Evolutionary conservation across 2,888 invertebrate species (phyloP), one percentile per base, ranked within the genome.

Genomic region (Clunio marinus): DNA sequence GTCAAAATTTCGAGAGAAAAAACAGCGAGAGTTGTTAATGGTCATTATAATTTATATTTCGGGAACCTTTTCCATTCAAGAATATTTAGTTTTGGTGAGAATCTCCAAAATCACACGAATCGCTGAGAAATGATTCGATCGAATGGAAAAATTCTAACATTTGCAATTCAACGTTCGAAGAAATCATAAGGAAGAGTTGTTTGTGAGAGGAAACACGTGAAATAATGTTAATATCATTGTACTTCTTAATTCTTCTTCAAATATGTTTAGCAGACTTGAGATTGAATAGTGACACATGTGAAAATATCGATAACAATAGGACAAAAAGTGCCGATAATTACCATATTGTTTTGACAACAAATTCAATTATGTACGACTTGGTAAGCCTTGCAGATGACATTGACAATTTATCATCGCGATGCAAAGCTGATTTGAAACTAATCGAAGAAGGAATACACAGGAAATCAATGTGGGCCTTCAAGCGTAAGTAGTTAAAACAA

Each of bases 401-500:
- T 51, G 51, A 17, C 51, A 20, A 20, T 51, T 17, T 20, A 2
- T 51, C 51, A 17, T 8, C 4, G 5, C 58, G 28, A 27, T 58
- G 58, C 15, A 28, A 15, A 10, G 27, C 20, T 13, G 58, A 58
- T n/a, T 25, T 58, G 5, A 17, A 15, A 24, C 25, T 28, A 25
- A 58, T 58, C 28, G 7, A 58, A 13, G 27, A 10, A 58, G 58
- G 58, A 27, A 28, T 58, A 5, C n/a, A 24, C 20, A 27, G 25
- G 58, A 58, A 58, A 28, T n/a, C 20, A 3, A 3, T 15, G 2
- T 58, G 58, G 58, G 58, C 27, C 7, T 10, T 58, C 10, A 58
- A 58, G n/a, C 58, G 58, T 58, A 27, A 58, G 58, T 58, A 58
- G 25, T 10, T 35, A 8, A 35, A 35, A 35, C 35, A 35, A 35